Evolutionary conservation across 2,797 vertebrate species (phyloP), one percentile per base, ranked within the genome.

Genomic region (Enteromius anoplus): DNA sequence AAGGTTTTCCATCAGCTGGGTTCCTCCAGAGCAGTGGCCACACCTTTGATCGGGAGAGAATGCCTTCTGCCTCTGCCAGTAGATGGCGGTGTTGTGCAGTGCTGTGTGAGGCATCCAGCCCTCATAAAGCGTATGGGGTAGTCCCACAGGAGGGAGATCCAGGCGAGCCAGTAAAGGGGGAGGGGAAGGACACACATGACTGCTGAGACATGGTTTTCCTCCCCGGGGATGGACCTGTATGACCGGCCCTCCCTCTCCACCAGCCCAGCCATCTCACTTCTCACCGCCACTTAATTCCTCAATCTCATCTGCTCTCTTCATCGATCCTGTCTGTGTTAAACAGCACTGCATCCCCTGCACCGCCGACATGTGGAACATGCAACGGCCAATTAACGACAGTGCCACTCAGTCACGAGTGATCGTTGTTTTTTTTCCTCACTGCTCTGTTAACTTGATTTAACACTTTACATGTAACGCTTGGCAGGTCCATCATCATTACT

Each of bases 81-180:
- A 91, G 90, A 89, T 89, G 89, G 86, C 72, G 65, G 68, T 88
- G 82, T 87, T 86, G 83, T 82, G 84, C 85, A 89, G 82, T 78
- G 78, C 80, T 81, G 82, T 42, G 40, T 78, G 32, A 51, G 47
- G 65, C 45, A 65, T 58, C 65, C 65, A 71, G 62, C 73, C 58
- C 62, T 84, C n/a, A 9, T 69, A 21, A 53, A 69, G 51, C 62
- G 60, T 75, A 84, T 75, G 75, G 85, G 75, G 80, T 64, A 47
- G 55, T 87, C 86, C 80, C 82, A 79, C 29, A 32, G 32, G n/a
- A 66, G 53, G 82, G 71, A 70, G 51, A 79, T 60, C 73, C 64
- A 55, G 7, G 21, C 64, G 8, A 29, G 6, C 37, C 75, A 79
- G 66, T 34, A 55, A 78, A 69, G 37, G 60, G 81, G 58, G 66